Percentiles rank a stretch among this genome's conserved stretches.
These are phyloP conservation scores for Palythoa caribaeorum DNA, from an alignment of 92 coral and sea anemone genomes.

Conservation along the genomic window DNA sequence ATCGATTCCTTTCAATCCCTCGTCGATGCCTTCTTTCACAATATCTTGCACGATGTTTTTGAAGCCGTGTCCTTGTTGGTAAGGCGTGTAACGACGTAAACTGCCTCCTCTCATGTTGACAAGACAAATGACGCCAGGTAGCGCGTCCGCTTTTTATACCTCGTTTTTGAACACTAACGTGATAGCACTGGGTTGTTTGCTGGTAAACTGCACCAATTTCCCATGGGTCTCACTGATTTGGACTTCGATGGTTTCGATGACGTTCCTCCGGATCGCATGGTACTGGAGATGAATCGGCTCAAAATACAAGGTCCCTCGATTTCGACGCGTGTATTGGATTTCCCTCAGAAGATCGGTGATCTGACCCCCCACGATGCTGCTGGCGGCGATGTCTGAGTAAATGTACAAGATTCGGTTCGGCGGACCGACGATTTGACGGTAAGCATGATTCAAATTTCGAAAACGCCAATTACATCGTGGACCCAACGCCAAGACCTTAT, in stretches of 20 bases:
- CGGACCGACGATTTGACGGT: neutral
- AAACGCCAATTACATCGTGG: neutral
- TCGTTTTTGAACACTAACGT: neutral
- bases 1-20: neutral
- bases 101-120: no score
- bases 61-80: no score
- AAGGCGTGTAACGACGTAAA: neutral
- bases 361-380: neutral
- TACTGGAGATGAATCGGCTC: neutral
- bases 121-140: no score
- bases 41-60: no score
- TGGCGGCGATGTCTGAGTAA: neutral
- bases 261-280: neutral
- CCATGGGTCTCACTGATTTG: constrained; percentile 18
- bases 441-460: neutral
- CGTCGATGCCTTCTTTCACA: neutral
- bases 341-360: constrained; percentile 6
- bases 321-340: neutral
- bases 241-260: neutral
- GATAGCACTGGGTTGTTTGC: neutral
- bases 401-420: neutral
- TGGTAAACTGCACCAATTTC: neutral
- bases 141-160: no score
- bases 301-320: constrained; percentile 18
- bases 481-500: neutral